A percentile compares a stretch with the other conserved stretches of the same genome.
Conservation (phyloP, 2,113 vertebrate genomes). For the Elephantulus edwardii region DNA sequence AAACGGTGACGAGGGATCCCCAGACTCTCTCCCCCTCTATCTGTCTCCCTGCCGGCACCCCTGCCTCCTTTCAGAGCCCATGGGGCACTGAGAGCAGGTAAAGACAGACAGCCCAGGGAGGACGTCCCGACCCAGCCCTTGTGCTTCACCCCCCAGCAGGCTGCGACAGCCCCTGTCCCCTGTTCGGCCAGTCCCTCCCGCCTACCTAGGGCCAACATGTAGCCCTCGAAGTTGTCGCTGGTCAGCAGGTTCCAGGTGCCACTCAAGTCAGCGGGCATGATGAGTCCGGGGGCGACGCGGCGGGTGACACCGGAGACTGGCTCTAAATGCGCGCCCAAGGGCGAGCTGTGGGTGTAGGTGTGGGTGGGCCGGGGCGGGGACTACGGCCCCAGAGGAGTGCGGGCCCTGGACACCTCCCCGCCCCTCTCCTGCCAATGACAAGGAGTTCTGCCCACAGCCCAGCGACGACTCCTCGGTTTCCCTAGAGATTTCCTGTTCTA, state of each 20-base stretch:
- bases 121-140: background rate
- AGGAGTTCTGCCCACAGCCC: too few relatives aligned
- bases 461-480: too few relatives aligned
- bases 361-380: background rate
- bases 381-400: fast-evolving
- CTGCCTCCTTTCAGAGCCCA: background rate
- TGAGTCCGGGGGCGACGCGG: fast-evolving
- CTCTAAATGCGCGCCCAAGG: background rate
- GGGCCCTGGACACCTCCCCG: fast-evolving
- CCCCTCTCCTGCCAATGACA: too few relatives aligned
- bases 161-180: too few relatives aligned
- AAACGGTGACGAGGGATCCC: background rate
- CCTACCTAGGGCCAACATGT: constrained; percentile 90
- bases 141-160: too few relatives aligned
- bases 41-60: background rate
- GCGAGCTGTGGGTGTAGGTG: too few relatives aligned
- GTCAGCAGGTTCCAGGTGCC: constrained; percentile 91
- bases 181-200: background rate
- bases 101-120: background rate
- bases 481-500: background rate
- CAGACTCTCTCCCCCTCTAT: background rate
- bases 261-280: constrained; percentile 87
- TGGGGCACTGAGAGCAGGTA: background rate
- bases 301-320: background rate
- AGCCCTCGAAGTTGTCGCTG: constrained; percentile 90